Evolutionary conservation across 1,140 invertebrate species (phyloP), one percentile per base, ranked within the genome.

Genomic region (Tetranychus cinnabarinus): DNA sequence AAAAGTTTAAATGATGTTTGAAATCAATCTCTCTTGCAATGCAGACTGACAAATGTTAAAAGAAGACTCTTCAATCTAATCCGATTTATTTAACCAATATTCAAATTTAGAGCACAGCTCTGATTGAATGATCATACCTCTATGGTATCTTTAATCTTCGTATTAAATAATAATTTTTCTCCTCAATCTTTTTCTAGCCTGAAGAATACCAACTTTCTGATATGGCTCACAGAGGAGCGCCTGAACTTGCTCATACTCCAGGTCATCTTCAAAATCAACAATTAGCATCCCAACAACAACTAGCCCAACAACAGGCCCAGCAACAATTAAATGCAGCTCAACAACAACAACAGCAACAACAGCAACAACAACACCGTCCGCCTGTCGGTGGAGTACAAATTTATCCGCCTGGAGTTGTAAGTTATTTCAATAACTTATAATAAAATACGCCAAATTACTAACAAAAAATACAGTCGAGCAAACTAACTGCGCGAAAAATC

Each of bases 141-240:
- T 42, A 42, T 42, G 39, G 39, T 42, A 42, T 42, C 39, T 42
- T 42, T 42, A 42, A 42, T 6, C 39, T 42, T 6, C 5, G 5
- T 6, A 42, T 42, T 42, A 42, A 6, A 10, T 6, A 42, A 6
- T 10, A 6, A 42, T 6, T 42, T 42, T 42, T 42, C 10, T 42
- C 39, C 5, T 42, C 10, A 6, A 5, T 42, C 10, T 42, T 42
- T 42, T 42, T 42, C 33, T 23, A 82, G 80, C 79, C 77, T 70
- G 82, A 85, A 75, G 81, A 84, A 68, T 79, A 83, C 67, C 80
- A 81, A 56, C 75, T 83, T 72, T 79, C 79, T 65, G 82, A 84
- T 67, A 80, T 82, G 75, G 79, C 79, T 67, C 82, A 81, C 71
- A 35, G 56, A 52, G 50, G 50, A n/a, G 50, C 5, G 10, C 50